phyloP scores from a whole-genome alignment of 2,888 invertebrate species.

The Embidobia sp. region DNA sequence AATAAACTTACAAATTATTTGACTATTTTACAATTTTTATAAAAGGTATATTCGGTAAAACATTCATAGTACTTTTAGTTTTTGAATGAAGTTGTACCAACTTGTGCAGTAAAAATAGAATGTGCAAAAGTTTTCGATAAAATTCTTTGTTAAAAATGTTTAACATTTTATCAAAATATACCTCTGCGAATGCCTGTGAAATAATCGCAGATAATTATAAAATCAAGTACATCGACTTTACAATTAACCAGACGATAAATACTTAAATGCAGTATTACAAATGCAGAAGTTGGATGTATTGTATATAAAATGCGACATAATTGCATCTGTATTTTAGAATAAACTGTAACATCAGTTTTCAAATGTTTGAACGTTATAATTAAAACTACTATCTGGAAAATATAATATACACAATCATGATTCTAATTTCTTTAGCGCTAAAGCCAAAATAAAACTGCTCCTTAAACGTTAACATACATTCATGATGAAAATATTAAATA shows the following conservation, averaged over 20 bases:
- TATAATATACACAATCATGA: no score
- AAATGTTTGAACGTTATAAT: background rate
- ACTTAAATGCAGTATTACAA: background rate
- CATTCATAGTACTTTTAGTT: no score
- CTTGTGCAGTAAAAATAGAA: slow-evolving; percentile 25
- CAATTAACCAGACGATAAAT: background rate
- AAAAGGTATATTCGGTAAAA: background rate
- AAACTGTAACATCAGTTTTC: no score
- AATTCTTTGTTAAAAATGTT: background rate
- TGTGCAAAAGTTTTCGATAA: background rate
- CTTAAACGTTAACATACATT: slow-evolving; percentile 16
- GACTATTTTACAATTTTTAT: background rate
- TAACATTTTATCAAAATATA: background rate
- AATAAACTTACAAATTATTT: slow-evolving; percentile 12
- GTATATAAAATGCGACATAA: no score
- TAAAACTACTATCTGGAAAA: no score
- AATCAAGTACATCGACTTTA: no score
- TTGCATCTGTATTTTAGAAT: no score
- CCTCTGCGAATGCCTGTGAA: background rate
- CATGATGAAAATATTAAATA: slow-evolving; percentile 23
- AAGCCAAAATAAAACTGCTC: no score
- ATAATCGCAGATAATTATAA: background rate
- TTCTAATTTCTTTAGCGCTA: no score
- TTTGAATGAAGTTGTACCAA: slow-evolving; percentile 4
- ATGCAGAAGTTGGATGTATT: no score